Base-by-base conservation (phyloP, 2,888 invertebrate genomes). In the Eilema sororculum region DNA sequence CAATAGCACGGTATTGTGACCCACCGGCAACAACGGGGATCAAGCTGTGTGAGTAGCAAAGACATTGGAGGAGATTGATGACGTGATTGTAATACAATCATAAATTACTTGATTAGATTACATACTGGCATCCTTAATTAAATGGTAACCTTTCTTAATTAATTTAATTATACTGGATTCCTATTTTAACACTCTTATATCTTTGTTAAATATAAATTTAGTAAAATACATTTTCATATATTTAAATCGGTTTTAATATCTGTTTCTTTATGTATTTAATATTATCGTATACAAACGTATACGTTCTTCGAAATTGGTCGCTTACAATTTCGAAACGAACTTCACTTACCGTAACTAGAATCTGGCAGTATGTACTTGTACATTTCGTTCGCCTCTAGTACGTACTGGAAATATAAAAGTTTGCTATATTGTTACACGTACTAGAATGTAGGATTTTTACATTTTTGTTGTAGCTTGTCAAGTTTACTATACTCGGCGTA, bases 271-370 rank as follows among this genome's bases (percentile, higher is more conserved):
- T 41, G 28, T 57, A 41, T 16, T 13, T 41, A 13, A 16, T 71
- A 73, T 71, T 82, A 79, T 77, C 66, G n/a, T n/a, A 66, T 65
- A 56, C 65, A 24, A 78, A 76, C 72, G 69, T 41, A 61, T 30
- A 63, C 69, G 74, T 82, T 80, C 84, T 73, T 79, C 78, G 85
- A 85, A 87, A 87, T 84, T 81, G 86, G 83, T 80, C 78, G 83
- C 82, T 87, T 84, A 85, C 84, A 84, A 87, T 86, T 88, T 81
- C 78, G 78, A 30, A 66, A 76, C 72, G 74, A 87, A 86, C 82
- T 88, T 83, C 77, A 75, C 77, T 79, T 73, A 80, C 69, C 69
- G 83, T 83, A 82, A 83, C 85, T 76, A 76, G 81, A 84, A 86
- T 87, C 87, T 80, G 82, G 83, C 81, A 85, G 86, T 83, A 84